Conservation (phyloP, 2,888 invertebrate genomes). For the Phortica okadai region DNA sequence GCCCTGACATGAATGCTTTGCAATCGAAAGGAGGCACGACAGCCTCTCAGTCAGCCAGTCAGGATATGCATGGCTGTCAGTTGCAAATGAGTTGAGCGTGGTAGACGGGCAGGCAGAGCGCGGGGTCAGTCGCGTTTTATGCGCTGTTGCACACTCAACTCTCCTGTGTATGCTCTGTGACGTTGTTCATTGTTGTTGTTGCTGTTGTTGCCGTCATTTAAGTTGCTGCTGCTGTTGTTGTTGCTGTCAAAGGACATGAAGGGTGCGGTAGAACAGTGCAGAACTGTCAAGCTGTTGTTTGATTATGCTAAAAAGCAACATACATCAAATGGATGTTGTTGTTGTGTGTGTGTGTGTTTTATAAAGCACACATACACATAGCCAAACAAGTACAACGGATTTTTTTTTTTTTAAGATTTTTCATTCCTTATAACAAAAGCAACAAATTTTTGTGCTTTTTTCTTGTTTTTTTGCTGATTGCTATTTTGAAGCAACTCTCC, state of each 20-base stretch:
- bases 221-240: background rate
- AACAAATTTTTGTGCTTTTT: too few relatives aligned
- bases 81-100: too few relatives aligned
- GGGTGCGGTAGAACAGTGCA: background rate
- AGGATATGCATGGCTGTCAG: background rate
- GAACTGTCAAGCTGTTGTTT: constrained; percentile 3
- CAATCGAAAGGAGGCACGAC: background rate
- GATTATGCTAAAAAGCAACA: constrained; percentile 26
- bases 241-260: background rate
- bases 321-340: background rate
- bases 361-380: background rate
- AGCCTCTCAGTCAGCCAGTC: background rate
- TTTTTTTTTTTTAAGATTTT: background rate
- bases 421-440: background rate
- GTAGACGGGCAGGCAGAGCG: background rate
- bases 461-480: background rate
- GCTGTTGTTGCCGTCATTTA: background rate
- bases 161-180: background rate
- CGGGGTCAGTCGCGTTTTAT: background rate
- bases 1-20: constrained; percentile 14
- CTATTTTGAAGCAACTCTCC: background rate
- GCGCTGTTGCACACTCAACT: constrained; percentile 13
- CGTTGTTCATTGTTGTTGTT: background rate
- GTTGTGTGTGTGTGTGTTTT: background rate
- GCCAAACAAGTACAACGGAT: background rate